Evolutionary conservation across 2,113 vertebrate genomes (phyloP), one percentile per base, ranked within the genome.

Genomic region (Lethenteron camtschaticum): DNA sequence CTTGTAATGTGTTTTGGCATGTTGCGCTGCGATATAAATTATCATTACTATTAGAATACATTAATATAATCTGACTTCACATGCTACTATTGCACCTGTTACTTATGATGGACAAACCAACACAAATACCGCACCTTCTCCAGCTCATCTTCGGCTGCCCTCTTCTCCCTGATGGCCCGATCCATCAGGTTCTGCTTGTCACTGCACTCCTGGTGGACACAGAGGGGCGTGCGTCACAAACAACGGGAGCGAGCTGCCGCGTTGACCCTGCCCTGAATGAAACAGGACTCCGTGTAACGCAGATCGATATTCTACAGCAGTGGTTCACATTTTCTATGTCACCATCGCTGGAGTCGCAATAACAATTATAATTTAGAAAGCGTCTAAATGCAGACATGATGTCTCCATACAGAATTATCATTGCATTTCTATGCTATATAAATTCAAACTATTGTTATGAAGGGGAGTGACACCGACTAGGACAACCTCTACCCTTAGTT

Each of bases 61-160:
- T 41, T 41, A 5, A 41, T 41, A 41, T 41, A 41, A 41, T 41
- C 41, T 7, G 41, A 41, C 41, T 41, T 41, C 41, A 41, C 41
- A 41, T 41, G 41, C 41, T 41, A 41, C 41, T 41, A 41, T 41
- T 41, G 41, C 41, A 41, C 41, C 41, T 41, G 41, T 41, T 41
- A 41, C 41, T 41, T 41, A 41, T 41, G 41, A 41, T 41, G 41
- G 41, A 7, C 41, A 41, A 41, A 41, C 24, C 41, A 41, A 41
- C 41, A 41, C 41, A 41, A 41, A 7, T 41, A 41, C 41, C 4
- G 41, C 41, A 96, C 94, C 86, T 86, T 90, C 75, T 86, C 87
- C 18, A 97, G 81, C 74, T 95, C 89, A 76, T 90, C 86, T 80
- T 97, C 90, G 69, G 88, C 79, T 12, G 84, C 84, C 76, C 79